Base-by-base conservation (phyloP, 2,888 invertebrate genomes). In the Drosophila emarginata region DNA sequence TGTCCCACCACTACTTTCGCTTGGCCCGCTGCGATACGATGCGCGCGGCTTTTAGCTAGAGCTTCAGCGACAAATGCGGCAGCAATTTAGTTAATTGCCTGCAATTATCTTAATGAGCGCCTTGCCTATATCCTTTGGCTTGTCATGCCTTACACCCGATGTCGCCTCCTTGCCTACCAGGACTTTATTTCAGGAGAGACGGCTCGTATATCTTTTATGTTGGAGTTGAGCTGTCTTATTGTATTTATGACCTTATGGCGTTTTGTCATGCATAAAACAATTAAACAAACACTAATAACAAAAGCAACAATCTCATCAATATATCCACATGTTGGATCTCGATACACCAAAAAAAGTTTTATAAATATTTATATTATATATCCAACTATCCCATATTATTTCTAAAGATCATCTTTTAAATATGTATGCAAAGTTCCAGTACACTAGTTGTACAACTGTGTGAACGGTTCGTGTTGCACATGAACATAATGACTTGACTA, bases 51-150 rank as follows among this genome's bases (percentile, higher is more conserved):
- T 57, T 45, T 28, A 64, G 70, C 36, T 61, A 60, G 78, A 64
- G 70, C 39, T 62, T 61, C 79, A 87, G 87, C 84, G 88, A 89
- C 89, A 90, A 90, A 90, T 90, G 89, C 83, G 85, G 83, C 84
- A 83, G 89, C 89, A 90, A 89, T 89, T 89, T 89, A 89, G 90
- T 89, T 89, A 89, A 89, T 89, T 89, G 90, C 89, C 87, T 79
- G 83, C 90, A 89, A 90, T 89, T 90, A 90, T 90, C 91, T 88
- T 89, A 90, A 90, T 90, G 90, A 90, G 90, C 89, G 82, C 88
- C 76, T 85, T 80, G 88, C 87, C 83, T 76, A 45, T 45, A 45
- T 45, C 18, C 45, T 45, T 45, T 45, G 45, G 14, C 45, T 21
- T 45, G 81, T 86, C 74, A 79, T 80, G 87, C 85, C 80, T 72